phyloP scores from a whole-genome alignment of 2,113 vertebrate species.

The Boulengeromyrus knoepffleri region DNA sequence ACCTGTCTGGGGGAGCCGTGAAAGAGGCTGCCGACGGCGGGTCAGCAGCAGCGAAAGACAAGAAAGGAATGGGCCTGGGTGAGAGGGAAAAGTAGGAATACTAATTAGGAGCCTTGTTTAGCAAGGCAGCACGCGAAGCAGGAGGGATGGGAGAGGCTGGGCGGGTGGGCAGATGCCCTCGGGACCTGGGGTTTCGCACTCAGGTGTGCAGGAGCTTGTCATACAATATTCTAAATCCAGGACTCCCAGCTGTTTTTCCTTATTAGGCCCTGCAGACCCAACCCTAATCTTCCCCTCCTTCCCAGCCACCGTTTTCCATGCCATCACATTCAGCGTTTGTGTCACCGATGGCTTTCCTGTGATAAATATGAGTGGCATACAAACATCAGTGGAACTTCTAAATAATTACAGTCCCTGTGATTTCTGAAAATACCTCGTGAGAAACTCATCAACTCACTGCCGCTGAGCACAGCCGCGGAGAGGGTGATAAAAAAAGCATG shows the following conservation, averaged over 20 bases:
- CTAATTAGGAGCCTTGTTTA: neutral
- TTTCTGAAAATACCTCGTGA: conserved; percentile 18
- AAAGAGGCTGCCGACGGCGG: neutral
- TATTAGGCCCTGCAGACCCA: neutral
- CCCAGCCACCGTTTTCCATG: neutral
- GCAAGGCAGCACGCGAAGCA: neutral
- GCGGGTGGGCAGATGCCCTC: neutral
- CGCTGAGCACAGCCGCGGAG: neutral
- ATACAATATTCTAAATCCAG: neutral
- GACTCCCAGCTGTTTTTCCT: neutral
- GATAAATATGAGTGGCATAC: neutral
- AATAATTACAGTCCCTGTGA: conserved; percentile 38
- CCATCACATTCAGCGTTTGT: neutral
- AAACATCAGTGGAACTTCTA: conserved; percentile 29
- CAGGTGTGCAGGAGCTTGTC: neutral
- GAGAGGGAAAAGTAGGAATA: neutral
- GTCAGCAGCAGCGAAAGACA: neutral
- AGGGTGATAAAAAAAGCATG: conserved; percentile 19
- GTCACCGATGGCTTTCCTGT: neutral
- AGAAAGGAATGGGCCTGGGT: neutral
- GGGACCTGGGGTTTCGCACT: neutral
- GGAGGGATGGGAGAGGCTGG: neutral
- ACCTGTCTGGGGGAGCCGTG: neutral
- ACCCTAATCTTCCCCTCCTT: neutral
- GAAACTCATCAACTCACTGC: conserved; percentile 19